These are phyloP conservation scores for Protula sp. DNA, from an alignment of 2,888 invertebrate species.

Conservation along the genomic window DNA sequence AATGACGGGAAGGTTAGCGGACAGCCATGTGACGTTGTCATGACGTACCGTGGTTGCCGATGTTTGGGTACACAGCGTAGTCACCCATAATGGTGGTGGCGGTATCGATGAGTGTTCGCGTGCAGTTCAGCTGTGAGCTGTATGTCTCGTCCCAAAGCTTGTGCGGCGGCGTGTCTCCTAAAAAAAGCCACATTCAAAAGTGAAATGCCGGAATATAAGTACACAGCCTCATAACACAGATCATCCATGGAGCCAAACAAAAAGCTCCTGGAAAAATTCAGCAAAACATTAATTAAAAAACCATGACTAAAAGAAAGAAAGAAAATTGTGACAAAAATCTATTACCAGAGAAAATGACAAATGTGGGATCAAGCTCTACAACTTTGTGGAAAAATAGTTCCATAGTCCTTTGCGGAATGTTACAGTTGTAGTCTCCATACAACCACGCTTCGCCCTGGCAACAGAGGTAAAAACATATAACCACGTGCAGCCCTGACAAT, in stretches of 20 bases:
- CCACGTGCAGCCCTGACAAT: no score
- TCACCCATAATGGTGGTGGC: conserved; percentile 2
- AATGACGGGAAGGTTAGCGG: no score
- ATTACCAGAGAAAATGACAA: conserved; percentile 12
- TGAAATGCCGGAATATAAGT: no score
- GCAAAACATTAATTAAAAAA: no score
- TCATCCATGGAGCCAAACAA: no score
- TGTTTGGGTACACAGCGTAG: conserved; percentile 11
- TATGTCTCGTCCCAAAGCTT: conserved; percentile 21
- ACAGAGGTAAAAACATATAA: no score
- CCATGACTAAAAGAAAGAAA: no score
- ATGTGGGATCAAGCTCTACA: conserved; percentile 2
- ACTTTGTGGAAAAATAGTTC: conserved; percentile 14
- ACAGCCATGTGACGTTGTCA: no score
- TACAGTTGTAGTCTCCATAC: conserved; percentile 19
- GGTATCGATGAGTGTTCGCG: conserved; percentile 1
- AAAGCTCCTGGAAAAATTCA: no score
- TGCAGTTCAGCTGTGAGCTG: conserved; percentile 15
- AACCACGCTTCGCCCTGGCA: conserved; percentile 16
- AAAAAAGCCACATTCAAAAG: no score
- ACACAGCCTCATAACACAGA: no score
- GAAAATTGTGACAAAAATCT: no score
- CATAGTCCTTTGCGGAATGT: conserved; percentile 13
- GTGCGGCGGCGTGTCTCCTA: conserved; percentile 23
- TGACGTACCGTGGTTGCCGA: conserved; percentile 26